phyloP scores from a whole-genome alignment of 2,113 vertebrate genomes.

The Sardina pilchardus region DNA sequence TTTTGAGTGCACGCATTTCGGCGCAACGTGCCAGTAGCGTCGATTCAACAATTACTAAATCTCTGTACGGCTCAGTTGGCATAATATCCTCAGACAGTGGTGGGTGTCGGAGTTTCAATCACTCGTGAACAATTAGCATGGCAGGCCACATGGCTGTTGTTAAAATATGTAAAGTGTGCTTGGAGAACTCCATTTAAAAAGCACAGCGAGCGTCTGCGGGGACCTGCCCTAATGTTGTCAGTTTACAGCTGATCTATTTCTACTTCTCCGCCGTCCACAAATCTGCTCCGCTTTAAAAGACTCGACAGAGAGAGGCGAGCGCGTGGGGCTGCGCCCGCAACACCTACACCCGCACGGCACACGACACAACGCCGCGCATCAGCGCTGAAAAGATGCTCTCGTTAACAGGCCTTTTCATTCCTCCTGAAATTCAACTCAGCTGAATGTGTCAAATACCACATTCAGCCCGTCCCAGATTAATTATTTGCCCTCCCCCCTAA shows the following conservation, averaged over 20 bases:
- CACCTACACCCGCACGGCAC: neutral
- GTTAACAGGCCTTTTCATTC: conserved; percentile 41
- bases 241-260: conserved; percentile 10
- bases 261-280: neutral
- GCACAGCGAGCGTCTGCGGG: neutral
- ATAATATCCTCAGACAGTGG: conserved; percentile 43
- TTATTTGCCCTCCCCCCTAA: conserved; percentile 87
- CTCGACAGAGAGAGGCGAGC: neutral
- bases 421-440: conserved; percentile 40
- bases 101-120: conserved; percentile 45
- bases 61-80: conserved; percentile 49
- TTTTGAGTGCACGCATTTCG: conserved; percentile 40
- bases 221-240: conserved; percentile 7
- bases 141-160: conserved; percentile 13
- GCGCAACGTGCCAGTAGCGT: conserved; percentile 41
- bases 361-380: neutral
- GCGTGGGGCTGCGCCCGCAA: neutral
- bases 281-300: neutral
- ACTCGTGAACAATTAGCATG: conserved; percentile 22
- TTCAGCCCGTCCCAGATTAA: conserved; percentile 66
- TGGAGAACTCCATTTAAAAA: conserved; percentile 15
- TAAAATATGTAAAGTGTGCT: conserved; percentile 21
- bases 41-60: conserved; percentile 51
- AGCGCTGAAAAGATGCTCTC: conserved; percentile 47
- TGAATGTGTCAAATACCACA: conserved; percentile 62